These are phyloP conservation scores for Charaxes varanes DNA, from an alignment of 1,140 invertebrate genomes.

Conservation along the genomic window DNA sequence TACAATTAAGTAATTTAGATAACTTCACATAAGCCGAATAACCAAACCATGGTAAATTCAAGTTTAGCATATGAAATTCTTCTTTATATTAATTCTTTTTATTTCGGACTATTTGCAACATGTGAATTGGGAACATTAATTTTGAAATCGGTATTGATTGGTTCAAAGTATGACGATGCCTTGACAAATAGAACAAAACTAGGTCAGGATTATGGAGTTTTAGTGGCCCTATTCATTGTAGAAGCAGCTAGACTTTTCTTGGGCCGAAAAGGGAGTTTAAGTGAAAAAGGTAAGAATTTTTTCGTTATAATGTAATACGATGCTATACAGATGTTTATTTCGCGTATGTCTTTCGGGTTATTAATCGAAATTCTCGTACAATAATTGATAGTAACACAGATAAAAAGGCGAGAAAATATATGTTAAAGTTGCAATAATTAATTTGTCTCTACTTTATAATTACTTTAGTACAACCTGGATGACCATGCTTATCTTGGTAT, in stretches of 20 bases:
- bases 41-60: constrained; percentile 76
- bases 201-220: constrained; percentile 84
- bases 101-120: constrained; percentile 87
- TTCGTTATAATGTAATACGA: too few relatives aligned
- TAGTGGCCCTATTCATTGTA: constrained; percentile 84
- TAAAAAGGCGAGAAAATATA: too few relatives aligned
- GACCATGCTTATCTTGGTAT: too few relatives aligned
- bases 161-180: constrained; percentile 78
- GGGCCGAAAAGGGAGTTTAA: constrained; percentile 90
- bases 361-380: too few relatives aligned
- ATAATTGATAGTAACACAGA: too few relatives aligned
- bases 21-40: background rate
- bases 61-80: constrained; percentile 87
- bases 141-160: constrained; percentile 79
- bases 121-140: constrained; percentile 85
- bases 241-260: constrained; percentile 86
- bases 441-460: too few relatives aligned
- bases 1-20: background rate
- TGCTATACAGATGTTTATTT: too few relatives aligned
- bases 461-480: too few relatives aligned
- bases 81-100: constrained; percentile 89
- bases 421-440: too few relatives aligned
- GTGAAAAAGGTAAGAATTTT: constrained; percentile 78
- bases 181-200: constrained; percentile 80
- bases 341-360: too few relatives aligned